phyloP scores from a whole-genome alignment of 2,888 invertebrate species.

The Tenthredo mesomela region DNA sequence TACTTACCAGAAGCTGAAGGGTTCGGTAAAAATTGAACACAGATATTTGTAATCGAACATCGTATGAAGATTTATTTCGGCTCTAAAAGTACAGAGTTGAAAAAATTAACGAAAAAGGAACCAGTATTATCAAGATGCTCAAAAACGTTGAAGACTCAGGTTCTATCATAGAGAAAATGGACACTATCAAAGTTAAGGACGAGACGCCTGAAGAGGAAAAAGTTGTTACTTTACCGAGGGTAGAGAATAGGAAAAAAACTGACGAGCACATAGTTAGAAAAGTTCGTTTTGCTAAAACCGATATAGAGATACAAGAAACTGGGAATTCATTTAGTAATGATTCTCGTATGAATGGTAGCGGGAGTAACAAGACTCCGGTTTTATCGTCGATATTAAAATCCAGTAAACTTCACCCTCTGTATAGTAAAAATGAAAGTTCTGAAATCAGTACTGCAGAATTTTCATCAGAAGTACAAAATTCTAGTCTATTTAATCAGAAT shows the following conservation, averaged over 20 bases:
- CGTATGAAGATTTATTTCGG: neutral
- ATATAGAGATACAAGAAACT: neutral
- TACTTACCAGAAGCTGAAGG: neutral
- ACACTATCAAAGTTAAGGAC: neutral
- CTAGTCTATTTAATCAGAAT: slow-evolving; percentile 28
- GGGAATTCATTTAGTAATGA: neutral
- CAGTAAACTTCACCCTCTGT: neutral
- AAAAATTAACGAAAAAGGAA: neutral
- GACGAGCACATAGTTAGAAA: neutral
- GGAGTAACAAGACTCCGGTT: neutral
- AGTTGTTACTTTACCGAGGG: neutral
- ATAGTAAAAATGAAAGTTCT: neutral
- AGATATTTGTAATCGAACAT: neutral
- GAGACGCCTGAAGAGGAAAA: neutral
- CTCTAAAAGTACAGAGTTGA: neutral
- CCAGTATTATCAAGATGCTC: neutral
- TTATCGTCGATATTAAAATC: slow-evolving; percentile 35
- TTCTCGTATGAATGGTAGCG: neutral
- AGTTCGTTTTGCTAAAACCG: slow-evolving; percentile 8
- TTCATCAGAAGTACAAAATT: slow-evolving; percentile 5
- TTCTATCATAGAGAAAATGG: neutral
- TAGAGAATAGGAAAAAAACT: neutral
- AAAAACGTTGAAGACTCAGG: slow-evolving; percentile 16
- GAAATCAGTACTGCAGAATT: neutral
- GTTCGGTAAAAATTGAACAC: neutral